Percentiles rank a stretch among this genome's conserved stretches.
These are phyloP conservation scores for Conus ventricosus DNA, from an alignment of 1,140 invertebrate species.

Conservation along the genomic window DNA sequence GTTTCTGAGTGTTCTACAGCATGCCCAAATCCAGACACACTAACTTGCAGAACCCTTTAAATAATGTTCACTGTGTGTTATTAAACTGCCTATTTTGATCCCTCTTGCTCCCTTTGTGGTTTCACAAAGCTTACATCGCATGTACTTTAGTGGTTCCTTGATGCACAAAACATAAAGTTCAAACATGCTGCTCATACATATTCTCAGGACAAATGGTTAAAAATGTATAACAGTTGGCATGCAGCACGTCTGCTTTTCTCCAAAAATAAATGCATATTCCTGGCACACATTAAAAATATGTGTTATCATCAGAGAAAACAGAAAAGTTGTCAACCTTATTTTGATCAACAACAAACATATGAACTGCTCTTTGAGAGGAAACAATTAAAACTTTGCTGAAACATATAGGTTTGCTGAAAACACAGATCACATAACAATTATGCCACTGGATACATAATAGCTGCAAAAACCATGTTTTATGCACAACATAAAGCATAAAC, in stretches of 20 bases:
- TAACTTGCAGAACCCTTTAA: too few relatives aligned
- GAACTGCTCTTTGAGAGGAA: not conserved
- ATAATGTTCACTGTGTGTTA: too few relatives aligned
- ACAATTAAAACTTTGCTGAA: too few relatives aligned
- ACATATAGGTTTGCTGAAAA: not conserved
- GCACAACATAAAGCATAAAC: too few relatives aligned
- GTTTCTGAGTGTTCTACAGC: too few relatives aligned
- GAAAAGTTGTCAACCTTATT: not conserved
- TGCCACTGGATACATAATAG: too few relatives aligned
- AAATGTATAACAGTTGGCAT: not conserved
- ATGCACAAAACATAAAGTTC: not conserved
- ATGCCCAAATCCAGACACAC: too few relatives aligned
- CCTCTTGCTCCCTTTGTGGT: not conserved
- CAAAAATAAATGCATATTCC: not conserved
- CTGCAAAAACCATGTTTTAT: too few relatives aligned
- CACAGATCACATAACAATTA: not conserved
- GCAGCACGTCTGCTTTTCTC: not conserved
- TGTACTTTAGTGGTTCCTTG: not conserved
- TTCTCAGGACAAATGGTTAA: not conserved
- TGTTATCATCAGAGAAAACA: not conserved
- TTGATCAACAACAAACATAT: not conserved
- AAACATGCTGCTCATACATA: not conserved
- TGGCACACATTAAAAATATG: not conserved
- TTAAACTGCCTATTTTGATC: constrained; percentile 5
- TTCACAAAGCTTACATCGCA: constrained; percentile 11